These are phyloP conservation scores for Axinella damicornis DNA, from an alignment of 37 sponge, comb jelly and placozoan species.

Conservation along the genomic window DNA sequence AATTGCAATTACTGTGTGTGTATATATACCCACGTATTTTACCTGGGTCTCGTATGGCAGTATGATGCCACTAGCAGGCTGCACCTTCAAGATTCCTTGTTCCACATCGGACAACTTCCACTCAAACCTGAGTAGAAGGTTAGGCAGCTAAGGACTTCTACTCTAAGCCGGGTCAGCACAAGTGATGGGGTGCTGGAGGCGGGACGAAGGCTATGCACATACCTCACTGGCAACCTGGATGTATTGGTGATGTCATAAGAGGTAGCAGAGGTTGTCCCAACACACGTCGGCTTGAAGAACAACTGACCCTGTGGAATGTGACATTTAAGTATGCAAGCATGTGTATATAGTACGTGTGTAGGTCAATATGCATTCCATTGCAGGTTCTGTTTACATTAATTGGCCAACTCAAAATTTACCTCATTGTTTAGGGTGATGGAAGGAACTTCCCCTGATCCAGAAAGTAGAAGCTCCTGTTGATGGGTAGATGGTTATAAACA, in stretches of 20 bases:
- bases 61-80: constrained; percentile 44
- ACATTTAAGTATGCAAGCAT: too few relatives aligned
- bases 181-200: too few relatives aligned
- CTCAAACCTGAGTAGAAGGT: constrained; percentile 32
- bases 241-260: constrained; percentile 60
- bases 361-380: too few relatives aligned
- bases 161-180: too few relatives aligned
- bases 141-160: background rate
- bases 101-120: constrained; percentile 40
- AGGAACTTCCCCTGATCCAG: constrained; percentile 69
- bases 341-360: too few relatives aligned
- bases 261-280: constrained; percentile 57
- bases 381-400: too few relatives aligned
- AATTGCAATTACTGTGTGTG: too few relatives aligned
- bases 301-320: constrained; percentile 51
- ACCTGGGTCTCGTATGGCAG: constrained; percentile 70
- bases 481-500: too few relatives aligned
- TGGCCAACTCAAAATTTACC: constrained; percentile 32
- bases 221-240: constrained; percentile 73
- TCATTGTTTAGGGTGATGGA: constrained; percentile 67
- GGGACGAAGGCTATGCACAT: too few relatives aligned
- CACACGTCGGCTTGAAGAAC: constrained; percentile 84
- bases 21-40: constrained; percentile 14
- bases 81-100: constrained; percentile 27
- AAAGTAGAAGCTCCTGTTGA: constrained; percentile 57